These are phyloP conservation scores for Passerina amoena DNA, from an alignment of 2,113 vertebrate genomes.

Conservation along the genomic window DNA sequence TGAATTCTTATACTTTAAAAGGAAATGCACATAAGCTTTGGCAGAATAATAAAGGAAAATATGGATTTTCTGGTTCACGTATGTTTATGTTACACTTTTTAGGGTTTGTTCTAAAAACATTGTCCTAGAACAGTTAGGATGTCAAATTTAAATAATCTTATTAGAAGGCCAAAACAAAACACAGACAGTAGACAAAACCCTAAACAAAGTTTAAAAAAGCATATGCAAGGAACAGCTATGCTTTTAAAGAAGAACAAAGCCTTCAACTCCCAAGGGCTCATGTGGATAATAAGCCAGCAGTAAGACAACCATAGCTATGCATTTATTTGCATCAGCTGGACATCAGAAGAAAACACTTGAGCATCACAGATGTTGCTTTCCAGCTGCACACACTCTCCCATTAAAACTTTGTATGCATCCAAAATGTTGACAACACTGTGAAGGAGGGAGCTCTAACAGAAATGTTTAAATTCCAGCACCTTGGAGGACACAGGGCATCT, in stretches of 20 bases:
- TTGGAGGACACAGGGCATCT: neutral
- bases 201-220: neutral
- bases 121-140: neutral
- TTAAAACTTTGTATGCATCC: neutral
- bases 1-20: neutral
- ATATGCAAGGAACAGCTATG: neutral
- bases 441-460: neutral
- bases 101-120: neutral
- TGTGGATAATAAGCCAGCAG: neutral
- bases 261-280: neutral
- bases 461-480: neutral
- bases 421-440: neutral
- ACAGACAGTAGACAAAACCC: neutral
- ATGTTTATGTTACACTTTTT: neutral
- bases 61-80: neutral
- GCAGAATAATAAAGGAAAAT: neutral
- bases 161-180: neutral
- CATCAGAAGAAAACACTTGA: neutral
- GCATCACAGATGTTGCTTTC: neutral
- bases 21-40: neutral
- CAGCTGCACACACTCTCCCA: neutral
- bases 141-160: neutral
- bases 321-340: neutral
- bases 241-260: neutral
- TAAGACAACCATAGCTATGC: neutral